Evolutionary conservation across 2,113 vertebrate genomes (phyloP), one percentile per base, ranked within the genome.

Genomic region (Phalacrocorax brasilianus): DNA sequence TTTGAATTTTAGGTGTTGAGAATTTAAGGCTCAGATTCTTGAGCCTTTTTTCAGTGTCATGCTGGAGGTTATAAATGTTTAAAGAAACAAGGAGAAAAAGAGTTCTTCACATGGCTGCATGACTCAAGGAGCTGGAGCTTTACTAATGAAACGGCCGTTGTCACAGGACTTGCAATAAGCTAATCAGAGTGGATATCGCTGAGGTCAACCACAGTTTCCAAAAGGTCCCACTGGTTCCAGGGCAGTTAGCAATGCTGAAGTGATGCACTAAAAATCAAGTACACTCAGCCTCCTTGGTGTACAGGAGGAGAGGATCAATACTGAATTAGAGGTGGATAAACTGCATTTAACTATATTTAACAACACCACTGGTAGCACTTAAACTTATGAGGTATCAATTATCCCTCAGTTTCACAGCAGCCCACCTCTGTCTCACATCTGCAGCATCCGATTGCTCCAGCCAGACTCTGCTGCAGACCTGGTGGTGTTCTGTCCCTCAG

Each of bases 321-420:
- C 84, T 85, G 87, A 95, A 93, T 93, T 95, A 96, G 81, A 89
- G 58, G 74, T 85, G 91, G 84, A 93, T 95, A 95, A 91, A 93
- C 89, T 95, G 87, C 80, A 67, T 96, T 95, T 96, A 95, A 95
- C 80, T 94, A 94, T 94, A 97, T 92, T 97, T 94, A 95, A 94
- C 89, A 93, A 49, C 78, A 91, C 77, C 84, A 94, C 91, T 93
- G 91, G 72, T 89, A 95, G 93, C 91, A 92, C 89, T 96, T 95
- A 87, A 92, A 94, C 89, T 87, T 91, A 75, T 91, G 92, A 94
- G 80, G 52, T 89, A 72, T 88, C 87, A 94, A 78, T 96, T 95
- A 94, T 72, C 21, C 61, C 77, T 59, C 66, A 35, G 80, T 94
- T 95, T 95, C 91, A 92, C 58, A 23, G 89, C 91, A 91, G 56